These are phyloP conservation scores for Marmota flaviventris DNA, from an alignment of 2,113 vertebrate species.

Conservation along the genomic window DNA sequence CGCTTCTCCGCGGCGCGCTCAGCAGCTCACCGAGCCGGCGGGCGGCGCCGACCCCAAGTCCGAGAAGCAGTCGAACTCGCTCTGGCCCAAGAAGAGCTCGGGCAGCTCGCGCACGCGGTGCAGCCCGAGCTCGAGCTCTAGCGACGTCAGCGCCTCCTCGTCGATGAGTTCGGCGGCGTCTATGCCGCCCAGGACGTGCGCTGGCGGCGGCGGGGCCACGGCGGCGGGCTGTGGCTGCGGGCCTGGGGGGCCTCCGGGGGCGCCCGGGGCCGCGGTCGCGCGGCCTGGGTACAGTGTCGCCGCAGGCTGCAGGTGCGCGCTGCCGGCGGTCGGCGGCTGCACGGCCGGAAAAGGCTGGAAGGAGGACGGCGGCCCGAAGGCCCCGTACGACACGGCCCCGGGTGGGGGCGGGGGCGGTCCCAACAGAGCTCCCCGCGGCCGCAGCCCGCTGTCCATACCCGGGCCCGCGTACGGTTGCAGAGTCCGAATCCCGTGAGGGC, in stretches of 20 bases:
- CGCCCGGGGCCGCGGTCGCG: slow-evolving; percentile 88
- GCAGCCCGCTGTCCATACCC: slow-evolving; percentile 89
- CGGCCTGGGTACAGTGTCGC: slow-evolving; percentile 95
- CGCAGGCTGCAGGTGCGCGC: slow-evolving; percentile 97
- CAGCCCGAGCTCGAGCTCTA: slow-evolving; percentile 97
- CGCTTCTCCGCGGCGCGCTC: slow-evolving; percentile 80
- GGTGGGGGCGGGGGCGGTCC: slow-evolving; percentile 89
- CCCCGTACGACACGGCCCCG: slow-evolving; percentile 89
- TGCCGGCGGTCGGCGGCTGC: slow-evolving; percentile 94
- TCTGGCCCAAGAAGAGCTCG: slow-evolving; percentile 98
- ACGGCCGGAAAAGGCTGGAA: slow-evolving; percentile 93
- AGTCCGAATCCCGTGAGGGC: slow-evolving; percentile 90
- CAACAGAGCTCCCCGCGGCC: slow-evolving; percentile 83
- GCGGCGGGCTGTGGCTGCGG: slow-evolving; percentile 91
- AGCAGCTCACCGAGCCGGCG: slow-evolving; percentile 97
- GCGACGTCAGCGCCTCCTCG: slow-evolving; percentile 97
- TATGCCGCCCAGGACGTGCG: slow-evolving; percentile 93
- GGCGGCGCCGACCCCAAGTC: slow-evolving; percentile 98
- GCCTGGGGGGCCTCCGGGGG: slow-evolving; percentile 87
- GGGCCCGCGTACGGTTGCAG: slow-evolving; percentile 91
- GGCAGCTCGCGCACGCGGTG: slow-evolving; percentile 98
- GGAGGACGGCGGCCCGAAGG: slow-evolving; percentile 91
- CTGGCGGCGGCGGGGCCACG: slow-evolving; percentile 86
- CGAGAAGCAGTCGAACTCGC: slow-evolving; percentile 98
- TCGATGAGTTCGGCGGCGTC: slow-evolving; percentile 97